phyloP scores from a whole-genome alignment of 2,888 invertebrate genomes.

The Drosophila mercatorum region DNA sequence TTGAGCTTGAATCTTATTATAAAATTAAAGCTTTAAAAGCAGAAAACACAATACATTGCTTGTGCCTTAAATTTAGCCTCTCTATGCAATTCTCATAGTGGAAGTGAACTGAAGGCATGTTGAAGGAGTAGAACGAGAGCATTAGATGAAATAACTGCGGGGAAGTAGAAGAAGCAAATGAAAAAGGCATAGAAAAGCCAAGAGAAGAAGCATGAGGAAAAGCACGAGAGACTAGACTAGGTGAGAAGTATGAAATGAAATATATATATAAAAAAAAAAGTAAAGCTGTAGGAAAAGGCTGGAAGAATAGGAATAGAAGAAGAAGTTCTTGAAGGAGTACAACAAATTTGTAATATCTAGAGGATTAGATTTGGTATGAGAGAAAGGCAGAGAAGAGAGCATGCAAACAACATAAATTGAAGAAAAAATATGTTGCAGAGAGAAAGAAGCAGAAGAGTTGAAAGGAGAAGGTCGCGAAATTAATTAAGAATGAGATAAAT shows the following conservation, averaged over 20 bases:
- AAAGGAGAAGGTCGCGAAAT: too few species aligned
- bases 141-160: too few species aligned
- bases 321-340: too few species aligned
- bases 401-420: too few species aligned
- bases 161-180: not conserved
- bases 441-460: not conserved
- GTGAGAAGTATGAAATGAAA: not conserved
- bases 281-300: not conserved
- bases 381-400: too few species aligned
- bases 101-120: not conserved
- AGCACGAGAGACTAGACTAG: too few species aligned
- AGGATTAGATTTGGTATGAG: too few species aligned
- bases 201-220: too few species aligned
- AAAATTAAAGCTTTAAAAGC: not conserved
- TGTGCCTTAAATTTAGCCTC: not conserved
- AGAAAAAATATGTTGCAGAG: too few species aligned
- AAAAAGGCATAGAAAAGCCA: not conserved
- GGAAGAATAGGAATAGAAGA: too few species aligned
- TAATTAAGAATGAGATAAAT: not conserved
- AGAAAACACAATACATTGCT: not conserved
- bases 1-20: not conserved
- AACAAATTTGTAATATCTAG: too few species aligned
- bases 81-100: constrained; percentile 1
- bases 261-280: not conserved
- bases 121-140: too few species aligned